Evolutionary conservation across 2,113 vertebrate genomes (phyloP), one percentile per base, ranked within the genome.

Genomic region (Microtus montanus): DNA sequence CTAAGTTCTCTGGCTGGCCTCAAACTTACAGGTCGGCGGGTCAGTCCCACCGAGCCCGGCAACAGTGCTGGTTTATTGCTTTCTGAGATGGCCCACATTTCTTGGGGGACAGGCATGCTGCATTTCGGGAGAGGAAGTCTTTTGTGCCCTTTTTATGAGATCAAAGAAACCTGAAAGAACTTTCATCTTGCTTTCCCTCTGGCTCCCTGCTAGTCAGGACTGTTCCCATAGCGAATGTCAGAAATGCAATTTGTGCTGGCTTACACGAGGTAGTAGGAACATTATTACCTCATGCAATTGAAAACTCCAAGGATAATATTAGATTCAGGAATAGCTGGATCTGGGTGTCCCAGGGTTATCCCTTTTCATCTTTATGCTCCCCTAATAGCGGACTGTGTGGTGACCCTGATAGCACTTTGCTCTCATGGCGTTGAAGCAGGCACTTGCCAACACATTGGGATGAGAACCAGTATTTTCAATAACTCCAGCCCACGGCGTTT

Each of bases 171-270:
- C 78, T 74, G 22, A 33, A 2, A 64, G 71, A 86, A 13, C 70
- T n/a, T 87, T 58, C 94, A 20, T 79, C 75, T 89, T n/a, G 26
- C 58, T 74, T 93, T 68, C 28, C 5, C 52, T 47, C 44, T 26
- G 73, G 68, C 14, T 61, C 47, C 47, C 70, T 28, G 12, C 44
- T 47, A 79, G 58, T 70, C 44, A 47, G 33, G 11, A 35, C 38
- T 5, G 49, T 92, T 96, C 80, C 95, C 89, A 84, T 3, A 52
- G 90, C 28, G 70, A 88, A 83, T 71, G 66, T 90, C 64, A 79
- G 58, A 78, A 52, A 75, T 64, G 73, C 44, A 75, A 33, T 66
- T 41, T 80, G 30, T 12, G 24, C 7, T 75, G 89, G 71, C 92
- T 93, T 26, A 12, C 41, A 73, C 3, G 35, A 28, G 41, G 89